These are phyloP conservation scores for Alexandromys fortis DNA, from an alignment of 2,113 vertebrate species.

Conservation along the genomic window DNA sequence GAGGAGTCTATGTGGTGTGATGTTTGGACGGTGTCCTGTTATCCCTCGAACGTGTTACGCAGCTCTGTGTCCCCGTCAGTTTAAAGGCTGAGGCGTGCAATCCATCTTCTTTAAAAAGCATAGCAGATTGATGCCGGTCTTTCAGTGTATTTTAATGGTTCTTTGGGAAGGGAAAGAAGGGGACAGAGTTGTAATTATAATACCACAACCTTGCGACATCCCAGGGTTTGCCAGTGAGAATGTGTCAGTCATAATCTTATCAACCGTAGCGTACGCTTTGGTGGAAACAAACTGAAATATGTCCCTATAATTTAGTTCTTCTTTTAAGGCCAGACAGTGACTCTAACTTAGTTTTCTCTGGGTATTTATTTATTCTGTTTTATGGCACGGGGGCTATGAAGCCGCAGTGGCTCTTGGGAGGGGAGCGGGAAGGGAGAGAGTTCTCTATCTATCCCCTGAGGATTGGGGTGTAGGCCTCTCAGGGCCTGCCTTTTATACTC, in stretches of 20 bases:
- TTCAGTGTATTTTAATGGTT: constrained; percentile 44
- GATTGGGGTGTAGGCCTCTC: not conserved
- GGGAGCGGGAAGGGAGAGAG: not conserved
- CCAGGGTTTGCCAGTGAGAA: not conserved
- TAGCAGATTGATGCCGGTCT: not conserved
- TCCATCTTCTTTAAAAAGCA: not conserved
- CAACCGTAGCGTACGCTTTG: constrained; percentile 5
- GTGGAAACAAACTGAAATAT: constrained; percentile 46
- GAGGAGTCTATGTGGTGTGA: not conserved
- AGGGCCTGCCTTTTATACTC: not conserved
- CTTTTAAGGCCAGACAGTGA: not conserved
- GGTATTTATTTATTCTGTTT: constrained; percentile 37
- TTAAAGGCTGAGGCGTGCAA: not conserved
- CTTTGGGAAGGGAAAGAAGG: not conserved
- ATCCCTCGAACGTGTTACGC: not conserved
- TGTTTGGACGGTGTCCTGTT: not conserved
- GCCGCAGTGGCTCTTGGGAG: not conserved
- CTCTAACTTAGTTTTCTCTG: not conserved
- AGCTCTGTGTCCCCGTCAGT: not conserved
- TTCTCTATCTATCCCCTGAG: not conserved
- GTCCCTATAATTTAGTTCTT: not conserved
- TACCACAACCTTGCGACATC: not conserved
- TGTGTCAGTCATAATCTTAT: constrained; percentile 32
- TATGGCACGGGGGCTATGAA: not conserved
- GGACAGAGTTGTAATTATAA: not conserved